Percentiles rank a stretch among this genome's conserved stretches.
These are phyloP conservation scores for Hylyphantes graminicola DNA, from an alignment of 1,140 invertebrate species.

Conservation along the genomic window DNA sequence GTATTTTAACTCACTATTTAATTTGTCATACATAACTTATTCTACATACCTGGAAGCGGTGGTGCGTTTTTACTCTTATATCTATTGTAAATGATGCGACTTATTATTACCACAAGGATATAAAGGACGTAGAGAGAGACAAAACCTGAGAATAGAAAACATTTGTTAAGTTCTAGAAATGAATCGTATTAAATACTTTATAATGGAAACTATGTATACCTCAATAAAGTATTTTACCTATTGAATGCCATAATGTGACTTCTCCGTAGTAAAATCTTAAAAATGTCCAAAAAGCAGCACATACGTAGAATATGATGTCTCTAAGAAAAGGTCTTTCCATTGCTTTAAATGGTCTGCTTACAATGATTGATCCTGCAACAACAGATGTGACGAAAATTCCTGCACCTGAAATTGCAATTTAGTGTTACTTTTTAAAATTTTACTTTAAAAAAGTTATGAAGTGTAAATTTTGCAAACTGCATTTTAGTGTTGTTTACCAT, in stretches of 20 bases:
- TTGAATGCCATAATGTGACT: constrained; percentile 69
- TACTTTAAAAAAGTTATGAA: too few relatives aligned
- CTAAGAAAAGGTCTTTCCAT: constrained; percentile 74
- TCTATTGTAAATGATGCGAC: constrained; percentile 65
- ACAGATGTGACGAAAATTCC: constrained; percentile 79
- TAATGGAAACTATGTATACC: not conserved
- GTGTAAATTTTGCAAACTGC: too few relatives aligned
- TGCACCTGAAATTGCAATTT: constrained; percentile 56
- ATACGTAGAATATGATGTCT: constrained; percentile 77
- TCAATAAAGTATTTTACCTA: constrained; percentile 66
- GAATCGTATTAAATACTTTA: not conserved
- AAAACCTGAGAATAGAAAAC: constrained; percentile 67
- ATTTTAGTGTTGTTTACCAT: too few relatives aligned
- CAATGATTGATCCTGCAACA: constrained; percentile 74
- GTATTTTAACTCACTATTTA: not conserved
- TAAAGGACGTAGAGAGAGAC: constrained; percentile 74
- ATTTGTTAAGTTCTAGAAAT: not conserved
- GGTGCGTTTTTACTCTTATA: constrained; percentile 56
- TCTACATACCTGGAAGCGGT: constrained; percentile 40
- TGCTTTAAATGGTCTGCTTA: constrained; percentile 73
- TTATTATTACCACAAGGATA: constrained; percentile 73
- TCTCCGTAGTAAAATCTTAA: constrained; percentile 68
- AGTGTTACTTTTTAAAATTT: not conserved
- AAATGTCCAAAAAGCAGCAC: constrained; percentile 71
- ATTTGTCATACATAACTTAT: not conserved